phyloP scores from a whole-genome alignment of 2,113 vertebrate genomes.

The Danio rerio region GRCz12tu NC_133185.1:32184001-32184500 shows the following conservation, averaged over 20 bases:
- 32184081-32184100: too few species aligned
- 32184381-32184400: neutral
- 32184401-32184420: neutral
- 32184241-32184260: neutral
- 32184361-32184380: neutral
- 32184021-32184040: too few species aligned
- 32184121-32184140: too few species aligned
- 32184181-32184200: neutral
- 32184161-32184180: neutral
- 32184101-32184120: too few species aligned
- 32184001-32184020: too few species aligned
- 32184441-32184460: neutral
- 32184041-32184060: too few species aligned
- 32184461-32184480: neutral
- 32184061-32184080: too few species aligned
- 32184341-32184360: slow-evolving; percentile 5
- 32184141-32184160: too few species aligned
- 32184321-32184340: neutral
- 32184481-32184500: neutral
- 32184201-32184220: neutral
- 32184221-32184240: neutral
- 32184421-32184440: slow-evolving; percentile 4
- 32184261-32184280: neutral
- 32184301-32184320: neutral
- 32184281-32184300: neutral